Base-by-base conservation (phyloP, 2,113 vertebrate genomes). In the Carettochelys insculpta region DNA sequence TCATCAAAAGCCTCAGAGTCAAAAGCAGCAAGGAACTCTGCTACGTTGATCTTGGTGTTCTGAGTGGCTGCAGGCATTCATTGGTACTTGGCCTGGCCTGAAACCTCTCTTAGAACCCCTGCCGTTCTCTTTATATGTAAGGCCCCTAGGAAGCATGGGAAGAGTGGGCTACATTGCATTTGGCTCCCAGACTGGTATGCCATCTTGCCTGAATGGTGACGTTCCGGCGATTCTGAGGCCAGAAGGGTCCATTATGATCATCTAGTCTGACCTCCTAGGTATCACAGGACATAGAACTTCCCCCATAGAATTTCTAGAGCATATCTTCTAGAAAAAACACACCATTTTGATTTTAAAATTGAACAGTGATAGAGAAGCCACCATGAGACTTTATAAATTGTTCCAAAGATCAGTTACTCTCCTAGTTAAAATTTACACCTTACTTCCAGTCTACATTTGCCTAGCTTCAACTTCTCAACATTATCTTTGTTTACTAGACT, bases 21-120 rank as follows among this genome's bases (percentile, higher is more conserved):
- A 56, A 56, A 56, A 31, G 51, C 86, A 85, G 90, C n/a, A 71
- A 82, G 78, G 87, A 93, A 95, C 87, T 80, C 45, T 86, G 43
- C 24, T 75, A 75, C 11, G 11, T 75, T 75, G 41, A 41, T 45
- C 11, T 22, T 75, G 41, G 71, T 75, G 41, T 75, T 27, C 71
- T 68, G 34, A 68, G n/a, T 38, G n/a, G 20, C 8, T 68, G 61
- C n/a, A 38, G 38, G 38, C n/a, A 68, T n/a, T 38, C 71, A 75
- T 25, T 43, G 43, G 71, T 29, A 27, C 71, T 75, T 75, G 45
- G 43, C 6, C 13, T 75, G 41, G 71, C 25, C 71, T 75, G 24
- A 75, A 4, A 3, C 27, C 25, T 45, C 24, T 75, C 43, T 75
- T 41, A 45, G 6, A 45, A 47, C 45, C 31, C 93, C 31, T 65